Conservation (phyloP, 2,113 vertebrate species). For the Ceyx melanurus region DNA sequence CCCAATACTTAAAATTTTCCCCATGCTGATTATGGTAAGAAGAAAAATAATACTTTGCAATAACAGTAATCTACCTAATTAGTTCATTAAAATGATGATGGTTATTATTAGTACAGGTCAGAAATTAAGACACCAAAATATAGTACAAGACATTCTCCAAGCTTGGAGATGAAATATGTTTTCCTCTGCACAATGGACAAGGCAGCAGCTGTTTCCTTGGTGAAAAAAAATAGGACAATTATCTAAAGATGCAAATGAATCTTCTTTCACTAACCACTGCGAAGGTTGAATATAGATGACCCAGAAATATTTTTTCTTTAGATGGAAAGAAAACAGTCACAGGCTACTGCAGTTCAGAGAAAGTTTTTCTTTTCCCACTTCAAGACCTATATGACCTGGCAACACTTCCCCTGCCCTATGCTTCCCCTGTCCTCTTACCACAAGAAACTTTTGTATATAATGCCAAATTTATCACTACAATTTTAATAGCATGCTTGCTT, state of each 20-base stretch:
- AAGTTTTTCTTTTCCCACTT: neutral
- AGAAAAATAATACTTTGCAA: slow-evolving; percentile 39
- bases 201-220: slow-evolving; percentile 45
- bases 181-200: slow-evolving; percentile 52
- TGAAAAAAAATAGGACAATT: slow-evolving; percentile 38
- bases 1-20: slow-evolving; percentile 11
- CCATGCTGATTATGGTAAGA: slow-evolving; percentile 29
- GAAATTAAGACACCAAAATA: slow-evolving; percentile 61
- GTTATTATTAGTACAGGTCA: slow-evolving; percentile 51
- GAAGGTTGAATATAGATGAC: neutral
- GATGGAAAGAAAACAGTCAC: neutral
- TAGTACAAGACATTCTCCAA: slow-evolving; percentile 38
- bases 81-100: slow-evolving; percentile 48
- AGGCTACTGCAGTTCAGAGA: neutral
- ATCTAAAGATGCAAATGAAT: slow-evolving; percentile 48
- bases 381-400: neutral
- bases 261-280: slow-evolving; percentile 13
- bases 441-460: neutral
- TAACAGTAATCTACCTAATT: slow-evolving; percentile 69
- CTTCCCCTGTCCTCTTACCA: neutral
- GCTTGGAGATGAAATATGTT: slow-evolving; percentile 57
- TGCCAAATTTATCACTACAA: neutral
- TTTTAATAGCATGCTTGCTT: neutral
- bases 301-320: neutral
- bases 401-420: neutral